Percentiles rank a stretch among this genome's conserved stretches.
Evolutionary conservation across 2,888 invertebrate genomes (phyloP).

Genomic region (Boloria euphrosyne): DNA sequence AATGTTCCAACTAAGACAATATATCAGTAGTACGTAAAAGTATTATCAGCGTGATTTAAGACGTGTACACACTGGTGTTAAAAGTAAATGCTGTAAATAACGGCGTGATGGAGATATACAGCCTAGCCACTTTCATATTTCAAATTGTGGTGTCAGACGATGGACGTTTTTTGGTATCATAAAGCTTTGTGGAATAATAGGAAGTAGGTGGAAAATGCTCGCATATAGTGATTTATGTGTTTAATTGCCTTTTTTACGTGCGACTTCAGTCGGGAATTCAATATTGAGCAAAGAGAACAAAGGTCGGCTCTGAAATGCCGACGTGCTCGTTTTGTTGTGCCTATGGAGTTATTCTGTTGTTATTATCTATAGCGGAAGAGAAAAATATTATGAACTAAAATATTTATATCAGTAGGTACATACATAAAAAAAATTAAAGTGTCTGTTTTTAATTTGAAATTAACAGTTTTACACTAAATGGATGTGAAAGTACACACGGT

Average conservation of each 20-base stretch:
- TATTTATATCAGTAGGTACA: too few species aligned
- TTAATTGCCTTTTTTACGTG: conserved; percentile 73
- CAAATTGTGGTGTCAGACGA: conserved; percentile 67
- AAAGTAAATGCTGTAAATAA: conserved; percentile 71
- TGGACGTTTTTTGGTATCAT: conserved; percentile 46
- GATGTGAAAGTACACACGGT: too few species aligned
- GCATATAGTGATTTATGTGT: conserved; percentile 72
- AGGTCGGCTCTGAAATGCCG: conserved; percentile 52
- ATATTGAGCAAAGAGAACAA: conserved; percentile 70
- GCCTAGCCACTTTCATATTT: conserved; percentile 76
- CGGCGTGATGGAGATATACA: conserved; percentile 68
- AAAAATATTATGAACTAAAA: neutral
- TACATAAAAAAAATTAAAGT: too few species aligned
- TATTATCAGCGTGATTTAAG: conserved; percentile 59
- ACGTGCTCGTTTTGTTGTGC: conserved; percentile 40
- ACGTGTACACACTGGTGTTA: conserved; percentile 60
- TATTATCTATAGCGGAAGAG: conserved; percentile 14
- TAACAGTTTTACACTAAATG: too few species aligned
- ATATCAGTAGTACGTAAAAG: conserved; percentile 55
- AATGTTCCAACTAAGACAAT: conserved; percentile 55
- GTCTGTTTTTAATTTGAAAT: too few species aligned
- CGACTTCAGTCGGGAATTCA: conserved; percentile 65
- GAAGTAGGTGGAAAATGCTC: conserved; percentile 55
- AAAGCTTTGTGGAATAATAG: conserved; percentile 60
- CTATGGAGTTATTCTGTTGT: conserved; percentile 22